Evolutionary conservation across 2,113 vertebrate genomes (phyloP).

Genomic region (Burhinus oedicnemus): DNA sequence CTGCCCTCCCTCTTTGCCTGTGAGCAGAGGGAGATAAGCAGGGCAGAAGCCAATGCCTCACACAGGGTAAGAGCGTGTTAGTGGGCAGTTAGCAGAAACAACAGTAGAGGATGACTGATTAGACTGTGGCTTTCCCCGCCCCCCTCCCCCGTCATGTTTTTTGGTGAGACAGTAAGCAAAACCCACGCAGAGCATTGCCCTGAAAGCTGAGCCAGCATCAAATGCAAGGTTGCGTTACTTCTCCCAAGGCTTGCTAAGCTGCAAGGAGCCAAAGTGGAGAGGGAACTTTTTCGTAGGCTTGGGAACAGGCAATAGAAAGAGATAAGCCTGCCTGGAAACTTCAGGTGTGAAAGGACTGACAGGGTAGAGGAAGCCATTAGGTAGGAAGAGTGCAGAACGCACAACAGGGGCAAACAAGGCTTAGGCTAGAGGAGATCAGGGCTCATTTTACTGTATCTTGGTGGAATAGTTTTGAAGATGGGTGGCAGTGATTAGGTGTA

Average conservation of each 20-base stretch:
- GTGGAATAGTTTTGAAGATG: background rate
- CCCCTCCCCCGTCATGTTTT: background rate
- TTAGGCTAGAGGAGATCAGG: background rate
- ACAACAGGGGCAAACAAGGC: background rate
- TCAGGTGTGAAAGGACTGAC: background rate
- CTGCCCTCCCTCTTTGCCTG: background rate
- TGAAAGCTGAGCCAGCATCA: background rate
- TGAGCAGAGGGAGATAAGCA: background rate
- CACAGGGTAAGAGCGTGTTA: rapidly evolving
- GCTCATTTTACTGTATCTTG: background rate
- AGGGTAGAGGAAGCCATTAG: background rate
- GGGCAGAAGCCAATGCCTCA: background rate
- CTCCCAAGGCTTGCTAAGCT: background rate
- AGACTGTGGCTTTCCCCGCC: background rate
- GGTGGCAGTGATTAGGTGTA: background rate
- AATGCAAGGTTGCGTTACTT: background rate
- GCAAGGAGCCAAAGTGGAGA: background rate
- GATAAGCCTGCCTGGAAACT: background rate
- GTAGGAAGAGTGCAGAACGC: background rate
- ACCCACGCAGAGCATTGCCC: background rate
- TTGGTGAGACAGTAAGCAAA: background rate
- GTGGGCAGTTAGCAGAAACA: background rate
- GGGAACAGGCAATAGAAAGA: background rate
- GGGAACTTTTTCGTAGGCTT: background rate
- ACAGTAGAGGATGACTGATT: background rate